Base-by-base conservation (phyloP, 2,888 invertebrate species). In the Lypha dubia region DNA sequence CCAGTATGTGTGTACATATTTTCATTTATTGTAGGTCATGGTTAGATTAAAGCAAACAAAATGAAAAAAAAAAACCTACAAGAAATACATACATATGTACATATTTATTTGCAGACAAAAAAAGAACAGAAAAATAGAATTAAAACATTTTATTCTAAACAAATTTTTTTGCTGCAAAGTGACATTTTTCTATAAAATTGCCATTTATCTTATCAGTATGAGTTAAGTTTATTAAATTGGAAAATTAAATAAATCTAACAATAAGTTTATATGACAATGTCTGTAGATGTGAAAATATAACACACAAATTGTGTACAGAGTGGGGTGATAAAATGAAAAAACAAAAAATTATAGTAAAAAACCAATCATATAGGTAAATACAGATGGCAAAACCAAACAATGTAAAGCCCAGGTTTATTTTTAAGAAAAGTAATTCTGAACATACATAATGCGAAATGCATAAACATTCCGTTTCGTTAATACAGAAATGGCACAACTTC, bases 1-100 rank as follows among this genome's bases (percentile, higher is more conserved):
- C n/a, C n/a, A n/a, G n/a, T n/a, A n/a, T n/a, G n/a, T n/a, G n/a
- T n/a, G n/a, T n/a, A n/a, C n/a, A n/a, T n/a, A n/a, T n/a, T 70
- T 62, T 51, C 32, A 63, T 71, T 71, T 67, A 70, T 83, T 77
- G 73, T 83, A 83, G 83, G 83, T 83, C 83, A 83, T 83, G 83
- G 83, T 79, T 77, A 51, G 53, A 51, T 41, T 67, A 67, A 71
- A 62, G 1, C 60, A 67, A 53, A 13, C 13, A 41, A 53, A 38
- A 28, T 53, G 13, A 5, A 13, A 38, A 60, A 35, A 28, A 41
- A 41, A 38, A n/a, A n/a, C n/a, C n/a, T n/a, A n/a, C n/a, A n/a
- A n/a, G n/a, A n/a, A n/a, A n/a, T n/a, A n/a, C n/a, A n/a, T n/a
- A n/a, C n/a, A n/a, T n/a, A n/a, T n/a, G n/a, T n/a, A n/a, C n/a